Base-by-base conservation (phyloP, 2,113 vertebrate species). In the Catharus bicknelli region DNA sequence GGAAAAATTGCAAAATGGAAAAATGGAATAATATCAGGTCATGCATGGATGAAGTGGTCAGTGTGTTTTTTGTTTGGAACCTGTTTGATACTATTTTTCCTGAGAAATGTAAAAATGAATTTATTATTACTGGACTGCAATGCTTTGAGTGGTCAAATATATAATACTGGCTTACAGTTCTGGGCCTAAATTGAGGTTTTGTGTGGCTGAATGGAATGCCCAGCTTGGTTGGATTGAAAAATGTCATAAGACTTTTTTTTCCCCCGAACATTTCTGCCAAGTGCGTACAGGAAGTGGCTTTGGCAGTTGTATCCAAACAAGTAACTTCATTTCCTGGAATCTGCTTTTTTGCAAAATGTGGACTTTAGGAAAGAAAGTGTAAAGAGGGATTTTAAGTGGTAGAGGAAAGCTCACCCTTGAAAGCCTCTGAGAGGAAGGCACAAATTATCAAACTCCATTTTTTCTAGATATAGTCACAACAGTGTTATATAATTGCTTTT, bases 291-390 rank as follows among this genome's bases (percentile, higher is more conserved):
- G 96, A 96, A 95, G 88, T 92, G 92, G 95, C 86, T 95, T 96
- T 96, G 95, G 96, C 88, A 88, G 36, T 90, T 90, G 43, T 81
- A 86, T 74, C 80, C 64, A 86, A 94, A 90, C 63, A 95, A 94
- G 91, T 91, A 95, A 94, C 90, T 96, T 95, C 67, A 90, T 96
- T 95, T 96, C 91, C 93, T 95, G 94, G 91, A 94, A 96, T 95
- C 42, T 50, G 58, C 66, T 62, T 90, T 91, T 94, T 88, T 90
- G 70, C 73, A 80, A 91, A 86, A 90, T 61, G 40, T 63, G 36
- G 64, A 63, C 55, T 77, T 73, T 16, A 94, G 36, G 68, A 81
- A 95, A 86, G 73, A 90, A 95, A 95, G 57, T 53, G 27, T 83
- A 81, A 90, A 77, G 76, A 83, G 30, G n/a, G 30, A 61, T 88